Conservation (phyloP, 2,888 invertebrate genomes). For the Hydroisotoma schaefferi region DNA sequence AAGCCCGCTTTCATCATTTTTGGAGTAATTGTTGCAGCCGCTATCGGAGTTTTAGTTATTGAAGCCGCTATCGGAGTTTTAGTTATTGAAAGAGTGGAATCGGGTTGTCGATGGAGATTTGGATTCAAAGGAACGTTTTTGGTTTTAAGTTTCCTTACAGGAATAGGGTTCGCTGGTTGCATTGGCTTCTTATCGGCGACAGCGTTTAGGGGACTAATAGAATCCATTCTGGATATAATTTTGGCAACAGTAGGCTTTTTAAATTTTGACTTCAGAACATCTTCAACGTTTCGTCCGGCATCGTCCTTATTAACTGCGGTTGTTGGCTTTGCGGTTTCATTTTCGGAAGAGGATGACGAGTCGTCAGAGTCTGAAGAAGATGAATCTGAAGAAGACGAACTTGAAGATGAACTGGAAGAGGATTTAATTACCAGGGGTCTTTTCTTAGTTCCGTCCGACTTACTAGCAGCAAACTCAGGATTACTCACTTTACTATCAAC, state of each 20-base stretch:
- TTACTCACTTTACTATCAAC: not conserved
- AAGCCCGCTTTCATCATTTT: conserved; percentile 1
- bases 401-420: conserved; percentile 25
- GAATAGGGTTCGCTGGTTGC: not conserved
- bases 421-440: conserved; percentile 24
- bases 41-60: not conserved
- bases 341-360: conserved; percentile 31
- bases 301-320: not conserved
- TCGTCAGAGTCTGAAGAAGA: conserved; percentile 33
- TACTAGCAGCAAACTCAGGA: not conserved
- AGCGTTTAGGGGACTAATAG: no score
- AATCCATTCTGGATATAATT: no score
- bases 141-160: conserved; percentile 36
- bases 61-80: not conserved
- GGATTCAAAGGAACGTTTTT: conserved; percentile 48
- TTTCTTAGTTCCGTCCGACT: conserved; percentile 15
- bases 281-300: no score
- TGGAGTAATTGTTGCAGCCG: conserved; percentile 6
- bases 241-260: no score
- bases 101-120: conserved; percentile 27
- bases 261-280: no score
- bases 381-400: conserved; percentile 26
- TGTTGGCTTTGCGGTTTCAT: conserved; percentile 13
- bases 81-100: not conserved
- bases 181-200: no score